phyloP scores from a whole-genome alignment of 2,888 invertebrate species.

The Pandemis heparana region DNA sequence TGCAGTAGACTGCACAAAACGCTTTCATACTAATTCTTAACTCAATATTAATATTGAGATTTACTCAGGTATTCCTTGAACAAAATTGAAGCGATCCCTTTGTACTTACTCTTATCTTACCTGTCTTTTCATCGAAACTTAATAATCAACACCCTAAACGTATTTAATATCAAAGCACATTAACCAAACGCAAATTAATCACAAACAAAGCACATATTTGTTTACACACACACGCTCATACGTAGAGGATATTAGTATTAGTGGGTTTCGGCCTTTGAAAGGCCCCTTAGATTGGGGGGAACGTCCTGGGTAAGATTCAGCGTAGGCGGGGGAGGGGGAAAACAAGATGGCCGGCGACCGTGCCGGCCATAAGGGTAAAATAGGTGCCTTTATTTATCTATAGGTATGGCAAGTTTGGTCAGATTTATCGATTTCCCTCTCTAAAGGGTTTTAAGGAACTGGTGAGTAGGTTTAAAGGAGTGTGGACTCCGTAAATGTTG shows the following conservation, averaged over 20 bases:
- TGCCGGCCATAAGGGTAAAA: conserved; percentile 85
- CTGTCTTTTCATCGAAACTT: not conserved
- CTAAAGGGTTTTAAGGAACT: conserved; percentile 26
- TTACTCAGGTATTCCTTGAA: not conserved
- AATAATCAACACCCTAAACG: not conserved
- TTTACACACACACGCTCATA: conserved; percentile 50
- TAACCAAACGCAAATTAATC: conserved; percentile 39
- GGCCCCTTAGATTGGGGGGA: conserved; percentile 83
- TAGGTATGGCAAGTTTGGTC: conserved; percentile 77
- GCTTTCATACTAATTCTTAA: not conserved
- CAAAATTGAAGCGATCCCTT: not conserved
- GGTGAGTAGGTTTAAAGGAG: not conserved
- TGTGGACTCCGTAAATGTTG: conserved; percentile 7
- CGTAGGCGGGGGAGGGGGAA: conserved; percentile 75
- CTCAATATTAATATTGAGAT: not conserved
- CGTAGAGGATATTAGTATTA: conserved; percentile 83
- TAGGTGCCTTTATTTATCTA: conserved; percentile 76
- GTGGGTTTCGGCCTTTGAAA: conserved; percentile 83
- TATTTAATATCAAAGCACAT: conserved; percentile 31
- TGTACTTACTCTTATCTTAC: not conserved
- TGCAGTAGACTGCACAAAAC: conserved; percentile 4
- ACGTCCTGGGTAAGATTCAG: conserved; percentile 82
- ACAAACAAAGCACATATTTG: conserved; percentile 42
- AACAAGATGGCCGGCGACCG: conserved; percentile 83
- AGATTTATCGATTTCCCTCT: conserved; percentile 64